phyloP scores from a whole-genome alignment of 2,797 vertebrate genomes.

The Danio tinwini region DNA sequence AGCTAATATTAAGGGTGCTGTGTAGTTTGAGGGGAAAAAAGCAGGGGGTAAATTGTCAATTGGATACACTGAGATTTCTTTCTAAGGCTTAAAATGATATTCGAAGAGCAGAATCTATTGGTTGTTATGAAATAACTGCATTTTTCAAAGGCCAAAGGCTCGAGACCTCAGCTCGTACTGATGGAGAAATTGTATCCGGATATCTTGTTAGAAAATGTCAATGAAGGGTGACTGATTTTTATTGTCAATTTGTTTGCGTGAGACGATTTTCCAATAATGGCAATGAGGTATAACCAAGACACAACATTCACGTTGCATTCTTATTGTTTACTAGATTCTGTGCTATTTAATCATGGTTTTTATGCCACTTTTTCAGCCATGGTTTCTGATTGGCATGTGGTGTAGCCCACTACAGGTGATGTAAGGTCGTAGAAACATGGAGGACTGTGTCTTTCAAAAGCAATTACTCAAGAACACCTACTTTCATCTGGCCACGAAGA shows the following conservation, averaged over 20 bases:
- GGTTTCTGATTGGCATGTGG: slow-evolving; percentile 27
- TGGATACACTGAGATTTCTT: slow-evolving; percentile 7
- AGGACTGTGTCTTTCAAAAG: slow-evolving; percentile 44
- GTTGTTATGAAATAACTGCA: slow-evolving; percentile 25
- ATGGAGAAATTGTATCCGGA: slow-evolving; percentile 36
- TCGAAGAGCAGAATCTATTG: not conserved
- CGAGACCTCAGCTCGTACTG: not conserved
- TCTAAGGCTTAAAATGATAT: slow-evolving; percentile 31
- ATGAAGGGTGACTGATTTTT: slow-evolving; percentile 30
- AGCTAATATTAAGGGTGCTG: slow-evolving; percentile 5
- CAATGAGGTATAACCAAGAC: slow-evolving; percentile 31
- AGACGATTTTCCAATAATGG: slow-evolving; percentile 7
- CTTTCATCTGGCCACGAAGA: slow-evolving; percentile 41
- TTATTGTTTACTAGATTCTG: not conserved
- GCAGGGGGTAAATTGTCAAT: slow-evolving; percentile 16
- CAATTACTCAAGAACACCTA: slow-evolving; percentile 47
- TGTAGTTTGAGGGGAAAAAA: slow-evolving; percentile 10
- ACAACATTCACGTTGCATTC: not conserved
- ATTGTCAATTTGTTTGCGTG: slow-evolving; percentile 29
- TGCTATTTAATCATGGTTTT: slow-evolving; percentile 2
- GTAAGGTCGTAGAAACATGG: slow-evolving; percentile 55
- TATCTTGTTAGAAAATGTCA: slow-evolving; percentile 47
- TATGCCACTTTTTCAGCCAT: not conserved
- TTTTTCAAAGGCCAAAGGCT: slow-evolving; percentile 41
- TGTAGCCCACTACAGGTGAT: slow-evolving; percentile 12